Evolutionary conservation across 2,113 vertebrate genomes (phyloP).

Genomic region (Mus spicilegus): DNA sequence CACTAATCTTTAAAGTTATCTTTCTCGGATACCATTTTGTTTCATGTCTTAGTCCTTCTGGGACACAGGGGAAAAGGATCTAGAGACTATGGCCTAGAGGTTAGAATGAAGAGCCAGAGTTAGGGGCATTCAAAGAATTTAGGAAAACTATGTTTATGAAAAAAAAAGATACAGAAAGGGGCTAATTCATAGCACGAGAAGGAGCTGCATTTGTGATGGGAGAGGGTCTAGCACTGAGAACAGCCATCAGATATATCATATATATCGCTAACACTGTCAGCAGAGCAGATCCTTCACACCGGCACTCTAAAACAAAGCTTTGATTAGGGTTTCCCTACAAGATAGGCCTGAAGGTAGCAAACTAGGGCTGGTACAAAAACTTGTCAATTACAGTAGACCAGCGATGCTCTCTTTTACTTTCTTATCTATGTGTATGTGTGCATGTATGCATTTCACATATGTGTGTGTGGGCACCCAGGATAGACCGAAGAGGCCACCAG

Average conservation of each 20-base stretch:
- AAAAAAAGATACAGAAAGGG: not conserved
- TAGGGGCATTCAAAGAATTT: not conserved
- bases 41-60: not conserved
- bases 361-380: not conserved
- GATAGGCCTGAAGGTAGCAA: not conserved
- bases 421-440: no score
- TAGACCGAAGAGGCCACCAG: not conserved
- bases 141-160: not conserved
- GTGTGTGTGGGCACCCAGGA: no score
- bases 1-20: slow-evolving; percentile 11
- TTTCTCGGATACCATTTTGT: slow-evolving; percentile 19
- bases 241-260: not conserved
- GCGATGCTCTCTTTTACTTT: no score
- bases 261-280: not conserved
- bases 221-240: not conserved
- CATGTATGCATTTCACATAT: not conserved
- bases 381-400: not conserved
- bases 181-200: not conserved
- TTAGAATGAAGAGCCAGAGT: not conserved
- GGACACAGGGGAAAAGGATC: not conserved
- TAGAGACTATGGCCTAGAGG: not conserved
- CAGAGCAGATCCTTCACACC: not conserved
- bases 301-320: not conserved
- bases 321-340: not conserved
- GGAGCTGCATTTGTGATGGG: not conserved